Evolutionary conservation across 2,888 invertebrate species (phyloP), one percentile per base, ranked within the genome.

Genomic region (Anoplius nigerrimus): DNA sequence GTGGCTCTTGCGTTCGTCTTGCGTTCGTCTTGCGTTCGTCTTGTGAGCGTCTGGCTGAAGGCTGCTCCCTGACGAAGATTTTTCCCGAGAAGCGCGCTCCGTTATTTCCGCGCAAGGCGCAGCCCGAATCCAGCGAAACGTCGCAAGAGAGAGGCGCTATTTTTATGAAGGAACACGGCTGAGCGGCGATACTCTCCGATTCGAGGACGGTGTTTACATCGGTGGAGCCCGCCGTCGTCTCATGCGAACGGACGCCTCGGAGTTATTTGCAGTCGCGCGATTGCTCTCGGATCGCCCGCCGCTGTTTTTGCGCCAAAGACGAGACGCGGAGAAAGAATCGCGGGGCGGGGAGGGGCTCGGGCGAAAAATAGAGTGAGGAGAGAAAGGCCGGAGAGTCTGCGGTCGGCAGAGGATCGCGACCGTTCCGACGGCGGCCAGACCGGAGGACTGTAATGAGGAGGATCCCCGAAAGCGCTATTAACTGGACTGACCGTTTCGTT

Each of bases 221-320:
- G 58, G 55, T n/a, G 24, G 46, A 60, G 46, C 56, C n/a, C n/a
- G n/a, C n/a, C n/a, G n/a, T 57, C 73, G 59, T 72, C 71, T 70
- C 69, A 61, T 68, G 67, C 67, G 74, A 69, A 72, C 70, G 66
- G 71, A 70, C 68, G 67, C 60, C n/a, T 69, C 69, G 72, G 11
- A 78, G 78, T 76, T 78, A 78, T 78, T 78, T 78, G 69, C 78
- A 78, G 78, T 78, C 71, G 61, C 60, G 69, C 78, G 69, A 76
- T 78, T 72, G 78, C 76, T 71, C 58, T 63, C 71, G 72, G 71
- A 78, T 72, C 76, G 66, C 65, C 66, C 66, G 68, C 66, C 66
- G 67, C 76, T 78, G 78, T 76, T 76, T 78, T 78, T 74, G 78
- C 71, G 55, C 69, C 70, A 68, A 76, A 76, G 53, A 62, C 66